Base-by-base conservation (phyloP, 2,797 vertebrate genomes). In the Rhodeus uyekii region DNA sequence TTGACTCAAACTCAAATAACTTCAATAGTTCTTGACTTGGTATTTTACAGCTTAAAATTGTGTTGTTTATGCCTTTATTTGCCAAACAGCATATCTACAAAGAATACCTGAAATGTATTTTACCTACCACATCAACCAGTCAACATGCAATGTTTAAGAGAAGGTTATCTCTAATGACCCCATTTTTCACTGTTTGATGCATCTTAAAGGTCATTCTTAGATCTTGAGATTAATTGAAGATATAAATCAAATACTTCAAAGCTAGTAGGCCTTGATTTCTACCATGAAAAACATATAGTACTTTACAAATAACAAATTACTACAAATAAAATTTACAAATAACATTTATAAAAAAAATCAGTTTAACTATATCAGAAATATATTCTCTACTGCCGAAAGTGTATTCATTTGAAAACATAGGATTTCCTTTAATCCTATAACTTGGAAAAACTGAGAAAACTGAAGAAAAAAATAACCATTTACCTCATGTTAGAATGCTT, bases 91-190 rank as follows among this genome's bases (percentile, higher is more conserved):
- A 44, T 27, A 80, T 42, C 63, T 58, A 36, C 72, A 29, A 81
- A 73, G 75, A 69, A 4, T 73, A 32, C 67, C 63, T 77, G 12
- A 67, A 68, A 22, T 75, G 68, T 65, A 38, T 81, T 85, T 85
- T 46, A 48, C 38, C 42, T 61, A 29, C 38, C 72, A 73, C 48
- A 46, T 61, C 42, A 22, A 27, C 32, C 63, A 38, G 79, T 86
- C 82, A 80, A 29, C 77, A 73, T 78, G 87, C 76, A 78, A 75
- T 88, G 90, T 93, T 91, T 92, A 90, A 91, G 92, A 89, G 95
- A 95, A 95, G 94, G 94, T 95, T 96, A 94, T 91, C 94, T 94
- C 93, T 96, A 96, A 96, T 95, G 94, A 95, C 94, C 94, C 93
- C 91, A 95, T 95, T 93, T 89, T 90, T 93, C 94, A 95, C 93